Conservation (phyloP, 2,888 invertebrate species). For the Polylopha cassiicola region DNA sequence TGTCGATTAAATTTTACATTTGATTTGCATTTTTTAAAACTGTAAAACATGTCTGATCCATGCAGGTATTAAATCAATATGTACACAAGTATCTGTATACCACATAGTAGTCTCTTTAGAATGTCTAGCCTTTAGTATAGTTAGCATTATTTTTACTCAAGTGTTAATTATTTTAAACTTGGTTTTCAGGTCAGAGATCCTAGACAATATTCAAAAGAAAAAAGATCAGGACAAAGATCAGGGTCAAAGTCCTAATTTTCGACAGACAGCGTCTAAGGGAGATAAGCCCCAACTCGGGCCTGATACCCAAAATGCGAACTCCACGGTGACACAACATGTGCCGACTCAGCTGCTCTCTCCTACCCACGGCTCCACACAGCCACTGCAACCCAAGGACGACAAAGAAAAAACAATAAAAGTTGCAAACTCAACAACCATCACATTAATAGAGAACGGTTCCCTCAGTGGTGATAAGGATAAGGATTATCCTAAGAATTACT, state of each 20-base stretch:
- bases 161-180: slow-evolving; percentile 1
- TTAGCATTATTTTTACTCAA: too few relatives aligned
- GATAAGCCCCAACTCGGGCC: slow-evolving; percentile 45
- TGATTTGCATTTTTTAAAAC: too few relatives aligned
- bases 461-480: slow-evolving; percentile 62
- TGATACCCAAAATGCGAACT: slow-evolving; percentile 47
- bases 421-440: slow-evolving; percentile 66
- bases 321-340: slow-evolving; percentile 60
- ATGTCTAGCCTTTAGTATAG: too few relatives aligned
- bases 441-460: slow-evolving; percentile 60
- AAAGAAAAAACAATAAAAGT: slow-evolving; percentile 68
- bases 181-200: slow-evolving; percentile 78
- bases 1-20: too few relatives aligned
- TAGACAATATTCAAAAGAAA: slow-evolving; percentile 78
- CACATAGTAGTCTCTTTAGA: too few relatives aligned
- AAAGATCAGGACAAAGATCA: slow-evolving; percentile 65
- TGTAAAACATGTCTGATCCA: too few relatives aligned
- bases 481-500: slow-evolving; percentile 65
- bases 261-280: slow-evolving; percentile 45
- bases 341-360: slow-evolving; percentile 58
- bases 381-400: slow-evolving; percentile 54
- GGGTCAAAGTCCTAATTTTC: slow-evolving; percentile 48
- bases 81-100: too few relatives aligned
- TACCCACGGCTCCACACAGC: slow-evolving; percentile 43
- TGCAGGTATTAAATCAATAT: too few relatives aligned